Evolutionary conservation across 2,888 invertebrate genomes (phyloP).

Genomic region (Heliconius aoede): DNA sequence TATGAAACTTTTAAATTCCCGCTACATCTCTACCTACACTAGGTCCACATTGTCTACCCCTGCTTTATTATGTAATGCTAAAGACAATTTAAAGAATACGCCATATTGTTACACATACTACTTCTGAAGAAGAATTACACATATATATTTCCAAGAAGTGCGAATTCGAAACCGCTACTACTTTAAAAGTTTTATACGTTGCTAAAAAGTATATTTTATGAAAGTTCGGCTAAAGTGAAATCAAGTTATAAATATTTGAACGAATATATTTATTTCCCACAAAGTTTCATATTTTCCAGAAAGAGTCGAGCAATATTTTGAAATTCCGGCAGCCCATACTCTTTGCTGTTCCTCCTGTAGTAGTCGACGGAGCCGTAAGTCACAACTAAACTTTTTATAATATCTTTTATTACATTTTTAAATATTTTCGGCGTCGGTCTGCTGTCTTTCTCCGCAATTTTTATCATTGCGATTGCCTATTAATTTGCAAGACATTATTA

Average conservation of each 20-base stretch:
- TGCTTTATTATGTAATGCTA: no score
- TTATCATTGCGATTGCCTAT: slow-evolving; percentile 57
- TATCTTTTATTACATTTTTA: slow-evolving; percentile 50
- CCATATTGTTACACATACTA: no score
- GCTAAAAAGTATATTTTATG: no score
- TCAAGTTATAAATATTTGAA: neutral
- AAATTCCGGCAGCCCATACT: slow-evolving; percentile 56
- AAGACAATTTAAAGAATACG: no score
- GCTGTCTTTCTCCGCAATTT: slow-evolving; percentile 52
- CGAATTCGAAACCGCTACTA: no score
- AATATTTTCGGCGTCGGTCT: slow-evolving; percentile 55
- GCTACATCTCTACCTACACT: no score
- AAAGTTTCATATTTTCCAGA: slow-evolving; percentile 58
- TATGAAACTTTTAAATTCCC: no score
- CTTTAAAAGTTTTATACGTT: no score
- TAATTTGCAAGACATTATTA: neutral
- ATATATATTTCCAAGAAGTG: no score
- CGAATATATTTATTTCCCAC: slow-evolving; percentile 51
- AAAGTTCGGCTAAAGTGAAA: neutral
- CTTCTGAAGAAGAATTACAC: no score
- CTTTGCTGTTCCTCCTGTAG: slow-evolving; percentile 50
- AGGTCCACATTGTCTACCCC: no score
- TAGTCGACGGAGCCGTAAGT: slow-evolving; percentile 58
- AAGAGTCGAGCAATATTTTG: slow-evolving; percentile 55
- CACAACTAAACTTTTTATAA: slow-evolving; percentile 59